Evolutionary conservation across 2,797 vertebrate species (phyloP).

Genomic region (Gymnodraco acuticeps): DNA sequence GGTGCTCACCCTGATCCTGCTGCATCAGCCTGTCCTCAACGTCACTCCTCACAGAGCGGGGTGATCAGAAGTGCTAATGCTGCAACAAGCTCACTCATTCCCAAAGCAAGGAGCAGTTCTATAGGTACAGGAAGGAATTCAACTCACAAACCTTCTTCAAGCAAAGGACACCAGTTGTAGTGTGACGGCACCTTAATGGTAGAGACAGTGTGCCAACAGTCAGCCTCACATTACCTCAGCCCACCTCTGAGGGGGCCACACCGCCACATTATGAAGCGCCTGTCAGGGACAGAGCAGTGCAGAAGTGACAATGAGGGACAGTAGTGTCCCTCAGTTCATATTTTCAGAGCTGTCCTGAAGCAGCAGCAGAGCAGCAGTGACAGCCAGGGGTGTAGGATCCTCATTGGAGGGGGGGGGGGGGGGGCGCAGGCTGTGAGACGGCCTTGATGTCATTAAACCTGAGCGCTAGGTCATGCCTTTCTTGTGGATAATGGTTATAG

Average conservation of each 20-base stretch:
- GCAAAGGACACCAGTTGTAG: neutral
- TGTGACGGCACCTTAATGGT: conserved; percentile 18
- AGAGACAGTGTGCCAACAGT: conserved; percentile 28
- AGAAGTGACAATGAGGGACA: conserved; percentile 3
- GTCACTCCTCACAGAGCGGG: neutral
- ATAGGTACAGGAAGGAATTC: neutral
- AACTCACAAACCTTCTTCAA: conserved; percentile 1
- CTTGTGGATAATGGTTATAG: conserved; percentile 7
- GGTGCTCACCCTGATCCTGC: conserved; percentile 2
- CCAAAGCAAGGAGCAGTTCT: neutral
- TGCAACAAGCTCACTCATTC: neutral
- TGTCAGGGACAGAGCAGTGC: conserved; percentile 21
- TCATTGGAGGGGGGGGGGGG: neutral
- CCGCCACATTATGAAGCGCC: conserved; percentile 27
- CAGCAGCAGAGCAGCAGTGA: conserved; percentile 11
- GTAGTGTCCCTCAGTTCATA: conserved; percentile 12
- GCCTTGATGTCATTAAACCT: neutral
- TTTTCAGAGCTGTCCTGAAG: conserved; percentile 22
- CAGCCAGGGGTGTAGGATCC: neutral
- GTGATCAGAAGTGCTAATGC: neutral
- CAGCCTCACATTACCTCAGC: conserved; percentile 23
- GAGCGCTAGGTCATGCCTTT: neutral
- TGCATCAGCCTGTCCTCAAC: conserved; percentile 7
- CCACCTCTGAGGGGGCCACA: conserved; percentile 32
- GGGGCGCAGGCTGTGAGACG: neutral